Conservation (phyloP, 2,113 vertebrate genomes). For the Erythrolamprus reginae region DNA sequence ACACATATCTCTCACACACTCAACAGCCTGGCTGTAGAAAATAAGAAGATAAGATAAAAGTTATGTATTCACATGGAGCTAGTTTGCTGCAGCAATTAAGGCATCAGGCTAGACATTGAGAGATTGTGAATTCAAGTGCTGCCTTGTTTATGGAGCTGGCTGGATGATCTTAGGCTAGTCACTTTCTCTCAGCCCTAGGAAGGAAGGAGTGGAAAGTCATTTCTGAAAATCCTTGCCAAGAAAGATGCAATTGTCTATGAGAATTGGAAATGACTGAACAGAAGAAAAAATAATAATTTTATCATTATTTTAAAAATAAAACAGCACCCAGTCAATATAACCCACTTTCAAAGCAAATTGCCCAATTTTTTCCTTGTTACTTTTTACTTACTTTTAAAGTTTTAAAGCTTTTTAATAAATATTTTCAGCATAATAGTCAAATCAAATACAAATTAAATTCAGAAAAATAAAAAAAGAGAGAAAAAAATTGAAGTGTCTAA, state of each 20-base stretch:
- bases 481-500: background rate
- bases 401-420: background rate
- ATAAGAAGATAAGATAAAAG: background rate
- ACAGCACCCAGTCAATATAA: background rate
- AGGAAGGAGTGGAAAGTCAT: background rate
- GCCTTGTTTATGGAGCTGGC: background rate
- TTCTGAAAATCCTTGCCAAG: background rate
- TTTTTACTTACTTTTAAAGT: background rate
- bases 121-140: background rate
- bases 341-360: background rate
- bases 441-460: background rate
- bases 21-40: background rate
- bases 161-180: background rate
- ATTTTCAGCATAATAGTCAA: background rate
- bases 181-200: background rate
- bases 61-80: background rate
- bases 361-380: background rate
- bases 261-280: background rate
- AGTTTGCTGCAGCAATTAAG: background rate
- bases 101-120: background rate
- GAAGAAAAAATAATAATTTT: background rate
- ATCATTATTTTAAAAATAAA: background rate
- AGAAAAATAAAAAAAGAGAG: background rate
- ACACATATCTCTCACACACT: background rate
- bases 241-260: background rate